These are phyloP conservation scores for Scytalopus superciliaris DNA, from an alignment of 2,113 vertebrate genomes.

Conservation along the genomic window DNA sequence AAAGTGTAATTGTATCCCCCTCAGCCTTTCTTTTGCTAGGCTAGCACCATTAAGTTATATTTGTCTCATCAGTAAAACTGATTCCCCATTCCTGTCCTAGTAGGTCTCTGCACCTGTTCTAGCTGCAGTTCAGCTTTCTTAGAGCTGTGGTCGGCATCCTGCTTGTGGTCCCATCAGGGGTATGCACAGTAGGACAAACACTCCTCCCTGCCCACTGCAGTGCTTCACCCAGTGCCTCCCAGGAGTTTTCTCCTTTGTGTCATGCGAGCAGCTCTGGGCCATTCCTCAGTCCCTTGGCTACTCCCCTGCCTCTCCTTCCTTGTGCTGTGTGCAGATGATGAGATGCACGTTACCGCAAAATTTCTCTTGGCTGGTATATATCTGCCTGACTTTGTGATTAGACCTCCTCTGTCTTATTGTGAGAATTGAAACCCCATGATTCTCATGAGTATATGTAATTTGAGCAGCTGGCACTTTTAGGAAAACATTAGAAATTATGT, in stretches of 20 bases:
- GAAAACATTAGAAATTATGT: not conserved
- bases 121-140: not conserved
- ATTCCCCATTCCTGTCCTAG: not conserved
- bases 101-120: slow-evolving; percentile 34
- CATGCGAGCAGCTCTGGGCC: not conserved
- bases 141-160: not conserved
- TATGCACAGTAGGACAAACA: not conserved
- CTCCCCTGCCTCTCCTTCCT: not conserved
- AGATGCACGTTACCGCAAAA: not conserved
- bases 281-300: not conserved
- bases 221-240: not conserved
- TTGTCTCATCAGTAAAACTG: not conserved
- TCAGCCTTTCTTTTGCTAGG: not conserved
- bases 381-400: not conserved
- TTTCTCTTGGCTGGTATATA: not conserved
- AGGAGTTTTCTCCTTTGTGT: not conserved
- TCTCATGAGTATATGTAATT: not conserved
- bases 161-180: not conserved
- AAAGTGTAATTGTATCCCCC: not conserved
- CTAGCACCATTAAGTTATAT: slow-evolving; percentile 1
- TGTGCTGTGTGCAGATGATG: not conserved
- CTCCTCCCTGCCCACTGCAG: not conserved
- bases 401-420: not conserved
- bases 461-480: not conserved
- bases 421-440: not conserved